phyloP scores from a whole-genome alignment of 2,113 vertebrate genomes.

The Catharus minimus region DNA sequence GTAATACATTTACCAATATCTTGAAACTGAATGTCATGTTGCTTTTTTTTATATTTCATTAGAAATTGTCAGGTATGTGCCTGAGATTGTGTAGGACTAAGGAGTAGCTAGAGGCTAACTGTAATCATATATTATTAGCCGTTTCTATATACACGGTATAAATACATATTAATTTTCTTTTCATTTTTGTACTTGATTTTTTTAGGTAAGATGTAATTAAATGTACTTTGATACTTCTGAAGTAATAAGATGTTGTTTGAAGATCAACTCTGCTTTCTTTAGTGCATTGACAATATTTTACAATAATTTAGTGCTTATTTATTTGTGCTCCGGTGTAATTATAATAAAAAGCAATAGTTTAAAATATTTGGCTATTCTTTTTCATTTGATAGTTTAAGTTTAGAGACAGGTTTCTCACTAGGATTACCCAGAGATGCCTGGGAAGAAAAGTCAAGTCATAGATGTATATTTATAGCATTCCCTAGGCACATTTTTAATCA shows the following conservation, averaged over 20 bases:
- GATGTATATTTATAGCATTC: slow-evolving; percentile 2
- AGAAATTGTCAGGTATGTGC: slow-evolving; percentile 80
- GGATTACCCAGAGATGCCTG: background rate
- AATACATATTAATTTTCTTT: slow-evolving; percentile 79
- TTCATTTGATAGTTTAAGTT: background rate
- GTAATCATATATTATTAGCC: slow-evolving; percentile 77
- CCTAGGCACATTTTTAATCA: background rate
- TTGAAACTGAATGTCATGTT: slow-evolving; percentile 80
- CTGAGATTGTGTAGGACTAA: slow-evolving; percentile 79
- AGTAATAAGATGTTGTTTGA: slow-evolving; percentile 82
- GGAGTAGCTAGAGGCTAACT: slow-evolving; percentile 79
- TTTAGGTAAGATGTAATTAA: slow-evolving; percentile 84
- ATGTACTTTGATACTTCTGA: slow-evolving; percentile 86
- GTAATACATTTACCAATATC: slow-evolving; percentile 77
- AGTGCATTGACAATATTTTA: slow-evolving; percentile 84
- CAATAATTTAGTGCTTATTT: slow-evolving; percentile 84
- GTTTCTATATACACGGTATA: slow-evolving; percentile 81
- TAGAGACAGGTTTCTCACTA: background rate
- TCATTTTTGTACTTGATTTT: slow-evolving; percentile 86
- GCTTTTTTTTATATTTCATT: slow-evolving; percentile 76
- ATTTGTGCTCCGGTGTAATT: slow-evolving; percentile 85
- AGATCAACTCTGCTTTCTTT: slow-evolving; percentile 79
- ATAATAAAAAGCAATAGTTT: slow-evolving; percentile 88
- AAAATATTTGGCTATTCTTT: slow-evolving; percentile 68
- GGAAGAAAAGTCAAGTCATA: slow-evolving; percentile 6